phyloP scores from a whole-genome alignment of 2,888 invertebrate genomes.

The Polyommatus iphigenia region DNA sequence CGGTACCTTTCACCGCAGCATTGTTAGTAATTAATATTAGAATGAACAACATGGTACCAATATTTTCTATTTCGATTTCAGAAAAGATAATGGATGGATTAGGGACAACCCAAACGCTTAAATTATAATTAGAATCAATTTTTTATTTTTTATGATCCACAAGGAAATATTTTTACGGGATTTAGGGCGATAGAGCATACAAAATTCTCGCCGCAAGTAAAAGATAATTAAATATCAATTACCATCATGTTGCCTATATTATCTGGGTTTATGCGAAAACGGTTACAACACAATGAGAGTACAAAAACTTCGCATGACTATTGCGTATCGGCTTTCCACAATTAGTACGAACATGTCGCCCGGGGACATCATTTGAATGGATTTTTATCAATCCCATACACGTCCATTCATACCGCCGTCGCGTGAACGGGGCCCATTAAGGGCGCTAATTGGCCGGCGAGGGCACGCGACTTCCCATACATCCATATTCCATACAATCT shows the following conservation, averaged over 20 bases:
- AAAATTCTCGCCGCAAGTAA: neutral
- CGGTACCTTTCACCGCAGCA: slow-evolving; percentile 37
- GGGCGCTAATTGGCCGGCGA: slow-evolving; percentile 66
- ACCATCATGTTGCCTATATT: neutral
- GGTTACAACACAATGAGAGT: neutral
- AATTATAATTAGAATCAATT: too few species aligned
- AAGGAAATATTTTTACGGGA: too few species aligned
- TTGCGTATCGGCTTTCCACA: slow-evolving; percentile 18
- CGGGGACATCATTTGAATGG: slow-evolving; percentile 46
- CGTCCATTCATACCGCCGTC: slow-evolving; percentile 59
- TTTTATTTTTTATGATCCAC: too few species aligned
- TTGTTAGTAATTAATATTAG: neutral
- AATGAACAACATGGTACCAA: neutral
- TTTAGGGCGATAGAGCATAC: neutral
- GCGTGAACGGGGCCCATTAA: slow-evolving; percentile 69
- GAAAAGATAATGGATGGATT: too few species aligned
- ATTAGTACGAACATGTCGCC: slow-evolving; percentile 42
- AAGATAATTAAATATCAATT: neutral
- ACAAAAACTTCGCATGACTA: slow-evolving; percentile 10
- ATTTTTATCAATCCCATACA: slow-evolving; percentile 50
- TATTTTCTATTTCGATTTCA: too few species aligned
- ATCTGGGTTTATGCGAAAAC: neutral
- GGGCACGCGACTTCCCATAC: slow-evolving; percentile 51
- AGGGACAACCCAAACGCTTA: too few species aligned
- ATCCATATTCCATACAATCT: slow-evolving; percentile 6